Base-by-base conservation (phyloP, 1,140 invertebrate species). In the Heliconius hermathena region DNA sequence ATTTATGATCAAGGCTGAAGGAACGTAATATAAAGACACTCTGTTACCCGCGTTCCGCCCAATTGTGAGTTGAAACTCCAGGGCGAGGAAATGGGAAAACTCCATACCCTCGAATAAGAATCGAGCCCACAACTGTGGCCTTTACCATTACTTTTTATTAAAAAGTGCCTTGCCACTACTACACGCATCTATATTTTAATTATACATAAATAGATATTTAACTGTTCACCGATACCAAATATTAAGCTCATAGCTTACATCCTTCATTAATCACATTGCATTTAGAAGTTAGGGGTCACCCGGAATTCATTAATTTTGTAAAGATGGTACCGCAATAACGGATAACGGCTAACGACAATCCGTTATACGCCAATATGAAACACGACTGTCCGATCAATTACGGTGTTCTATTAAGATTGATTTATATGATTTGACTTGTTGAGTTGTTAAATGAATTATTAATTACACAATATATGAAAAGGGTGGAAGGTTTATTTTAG, bases 291-390 rank as follows among this genome's bases (percentile, higher is more conserved):
- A 66, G 26, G 60, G 60, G 26, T 66, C 3, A 66, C 60, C 60
- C 54, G 54, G 54, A 57, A 57, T 22, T 57, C n/a, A 66, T 66
- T 66, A 66, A 66, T 66, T 29, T 66, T 29, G 11, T 66, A 66
- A 66, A 11, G 60, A 66, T 13, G 60, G 60, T 29, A 66, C 60
- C 60, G 60, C 60, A 66, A 66, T 66, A 66, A 66, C 60, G 60
- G 60, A 26, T 66, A 29, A 60, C 54, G 20, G 3, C 54, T 60
- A 60, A 66, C 60, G 60, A 66, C 60, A 11, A 66, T 29, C 26
- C 60, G 60, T 66, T 66, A 26, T 66, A 29, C 60, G 11, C 60
- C n/a, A 8, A 57, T 57, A 20, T 57, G 60, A 29, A 66, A 66
- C 60, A 16, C 26, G 60, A 29, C 60, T 66, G 22, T 66, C 60